phyloP scores from a whole-genome alignment of 2,888 invertebrate species.

The Carabus problematicus region DNA sequence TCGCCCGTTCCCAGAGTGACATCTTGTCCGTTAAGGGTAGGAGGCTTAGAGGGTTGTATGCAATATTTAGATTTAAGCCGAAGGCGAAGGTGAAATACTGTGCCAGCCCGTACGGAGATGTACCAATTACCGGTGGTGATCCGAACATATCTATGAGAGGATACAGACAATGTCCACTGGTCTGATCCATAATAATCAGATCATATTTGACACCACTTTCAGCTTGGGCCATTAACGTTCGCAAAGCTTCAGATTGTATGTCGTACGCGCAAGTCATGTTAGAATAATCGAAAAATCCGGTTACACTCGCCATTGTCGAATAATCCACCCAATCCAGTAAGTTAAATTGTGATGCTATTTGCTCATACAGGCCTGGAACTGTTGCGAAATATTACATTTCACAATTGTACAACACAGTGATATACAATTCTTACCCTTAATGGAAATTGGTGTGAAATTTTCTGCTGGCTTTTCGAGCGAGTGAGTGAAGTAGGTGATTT shows the following conservation, averaged over 20 bases:
- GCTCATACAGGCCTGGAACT: neutral
- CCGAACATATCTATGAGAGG: conserved; percentile 20
- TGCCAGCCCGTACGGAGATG: conserved; percentile 11
- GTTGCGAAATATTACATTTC: neutral
- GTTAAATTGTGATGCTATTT: neutral
- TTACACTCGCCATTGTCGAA: neutral
- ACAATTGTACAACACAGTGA: neutral
- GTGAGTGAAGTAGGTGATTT: conserved; percentile 5
- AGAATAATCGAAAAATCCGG: neutral
- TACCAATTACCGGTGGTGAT: conserved; percentile 20
- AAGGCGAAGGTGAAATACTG: conserved; percentile 1
- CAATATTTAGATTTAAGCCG: conserved; percentile 8
- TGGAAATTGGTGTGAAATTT: conserved; percentile 9
- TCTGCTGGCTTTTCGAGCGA: neutral
- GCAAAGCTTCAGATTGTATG: neutral
- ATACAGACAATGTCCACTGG: conserved; percentile 20
- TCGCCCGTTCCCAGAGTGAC: conserved; percentile 18
- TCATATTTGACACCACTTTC: conserved; percentile 5
- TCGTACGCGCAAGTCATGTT: neutral
- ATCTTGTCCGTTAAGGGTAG: conserved; percentile 25
- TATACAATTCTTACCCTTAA: conserved; percentile 5
- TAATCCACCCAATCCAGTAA: neutral
- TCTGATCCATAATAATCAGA: conserved; percentile 23
- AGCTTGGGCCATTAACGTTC: neutral
- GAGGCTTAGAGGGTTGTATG: conserved; percentile 6